Evolutionary conservation across 2,888 invertebrate genomes (phyloP).

Genomic region (Drosophila leonis): DNA sequence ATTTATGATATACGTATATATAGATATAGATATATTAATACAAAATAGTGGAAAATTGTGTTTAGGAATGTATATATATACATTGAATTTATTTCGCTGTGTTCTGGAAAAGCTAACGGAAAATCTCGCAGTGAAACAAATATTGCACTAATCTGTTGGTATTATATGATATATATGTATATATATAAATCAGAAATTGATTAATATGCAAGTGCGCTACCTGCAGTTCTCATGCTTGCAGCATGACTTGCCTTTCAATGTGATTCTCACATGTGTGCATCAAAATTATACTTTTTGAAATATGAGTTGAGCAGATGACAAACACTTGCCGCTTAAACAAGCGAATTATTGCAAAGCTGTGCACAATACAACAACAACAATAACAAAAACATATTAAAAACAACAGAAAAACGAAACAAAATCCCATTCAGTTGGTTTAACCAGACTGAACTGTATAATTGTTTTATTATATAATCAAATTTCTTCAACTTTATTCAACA

Average conservation of each 20-base stretch:
- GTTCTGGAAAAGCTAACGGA: conserved; percentile 8
- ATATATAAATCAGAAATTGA: not conserved
- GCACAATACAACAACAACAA: conserved; percentile 3
- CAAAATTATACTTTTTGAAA: not conserved
- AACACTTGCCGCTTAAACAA: not conserved
- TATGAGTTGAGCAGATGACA: not conserved
- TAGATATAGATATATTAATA: not conserved
- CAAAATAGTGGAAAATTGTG: not conserved
- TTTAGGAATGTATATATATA: conserved; percentile 7
- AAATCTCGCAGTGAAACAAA: conserved; percentile 10
- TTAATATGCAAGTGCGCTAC: not conserved
- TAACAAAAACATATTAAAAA: not conserved
- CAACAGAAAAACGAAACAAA: not conserved
- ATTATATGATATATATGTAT: not conserved
- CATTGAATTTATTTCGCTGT: not conserved
- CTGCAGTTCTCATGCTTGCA: not conserved
- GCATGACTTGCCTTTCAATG: not conserved
- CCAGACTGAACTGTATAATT: conserved; percentile 12
- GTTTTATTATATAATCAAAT: conserved; percentile 41
- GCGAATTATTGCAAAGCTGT: conserved; percentile 15
- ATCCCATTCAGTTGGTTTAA: not conserved
- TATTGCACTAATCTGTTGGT: not conserved
- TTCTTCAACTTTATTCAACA: conserved; percentile 52
- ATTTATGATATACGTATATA: not conserved
- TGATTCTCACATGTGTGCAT: not conserved